Percentiles rank a stretch among this genome's conserved stretches.
phyloP scores from a whole-genome alignment of 2,797 vertebrate genomes.

The Lagodon rhomboides region DNA sequence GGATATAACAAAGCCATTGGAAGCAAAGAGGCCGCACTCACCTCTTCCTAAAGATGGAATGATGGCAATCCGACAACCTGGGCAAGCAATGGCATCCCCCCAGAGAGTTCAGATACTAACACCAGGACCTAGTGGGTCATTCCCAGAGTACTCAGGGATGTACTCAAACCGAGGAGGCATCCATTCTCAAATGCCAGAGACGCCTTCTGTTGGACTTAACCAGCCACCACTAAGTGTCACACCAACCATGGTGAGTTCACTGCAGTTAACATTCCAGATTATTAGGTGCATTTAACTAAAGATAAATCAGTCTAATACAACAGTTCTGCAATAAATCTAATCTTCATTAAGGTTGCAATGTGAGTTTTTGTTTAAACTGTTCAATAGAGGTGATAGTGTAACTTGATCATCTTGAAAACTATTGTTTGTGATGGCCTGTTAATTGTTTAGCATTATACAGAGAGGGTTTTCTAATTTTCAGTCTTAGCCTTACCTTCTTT shows the following conservation, averaged over 20 bases:
- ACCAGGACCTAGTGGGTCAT: slow-evolving; percentile 87
- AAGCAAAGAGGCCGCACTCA: slow-evolving; percentile 90
- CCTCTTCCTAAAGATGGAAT: slow-evolving; percentile 92
- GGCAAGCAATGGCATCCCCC: slow-evolving; percentile 86
- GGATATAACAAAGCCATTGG: slow-evolving; percentile 89
- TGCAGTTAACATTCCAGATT: neutral
- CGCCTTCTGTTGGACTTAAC: slow-evolving; percentile 85
- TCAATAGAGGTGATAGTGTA: neutral
- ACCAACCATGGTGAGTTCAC: slow-evolving; percentile 87
- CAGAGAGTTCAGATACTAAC: slow-evolving; percentile 94
- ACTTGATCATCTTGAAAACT: neutral
- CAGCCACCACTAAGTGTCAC: slow-evolving; percentile 90
- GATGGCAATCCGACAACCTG: slow-evolving; percentile 89
- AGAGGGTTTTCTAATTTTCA: neutral
- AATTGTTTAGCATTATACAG: neutral
- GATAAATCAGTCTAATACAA: neutral
- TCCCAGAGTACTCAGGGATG: slow-evolving; percentile 90
- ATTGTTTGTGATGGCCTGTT: neutral
- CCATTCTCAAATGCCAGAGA: slow-evolving; percentile 88
- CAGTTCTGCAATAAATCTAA: neutral
- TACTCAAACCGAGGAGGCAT: slow-evolving; percentile 92
- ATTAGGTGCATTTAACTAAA: neutral
- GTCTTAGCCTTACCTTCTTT: neutral
- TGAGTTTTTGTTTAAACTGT: neutral
- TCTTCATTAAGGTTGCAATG: neutral